Percentiles rank a stretch among this genome's conserved stretches.
These are phyloP conservation scores for Tanypteryx hageni DNA, from an alignment of 2,888 invertebrate species.

Conservation along the genomic window DNA sequence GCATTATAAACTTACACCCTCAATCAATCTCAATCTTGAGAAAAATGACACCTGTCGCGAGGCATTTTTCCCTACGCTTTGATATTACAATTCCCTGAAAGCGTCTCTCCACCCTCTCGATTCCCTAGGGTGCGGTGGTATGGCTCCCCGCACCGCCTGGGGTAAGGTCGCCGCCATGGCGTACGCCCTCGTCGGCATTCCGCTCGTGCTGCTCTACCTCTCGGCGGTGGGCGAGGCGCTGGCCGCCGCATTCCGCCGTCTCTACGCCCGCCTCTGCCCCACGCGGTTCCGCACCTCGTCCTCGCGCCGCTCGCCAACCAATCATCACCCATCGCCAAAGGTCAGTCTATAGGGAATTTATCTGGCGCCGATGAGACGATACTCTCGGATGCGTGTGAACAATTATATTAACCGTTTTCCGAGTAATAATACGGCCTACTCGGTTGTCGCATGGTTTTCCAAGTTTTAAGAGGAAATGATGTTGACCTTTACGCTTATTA, in stretches of 20 bases:
- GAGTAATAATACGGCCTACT: too few relatives aligned
- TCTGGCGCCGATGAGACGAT: too few relatives aligned
- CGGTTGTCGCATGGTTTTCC: too few relatives aligned
- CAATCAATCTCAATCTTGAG: too few relatives aligned
- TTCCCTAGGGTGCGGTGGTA: conserved; percentile 87
- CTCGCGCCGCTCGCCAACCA: conserved; percentile 66
- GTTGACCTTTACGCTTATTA: too few relatives aligned
- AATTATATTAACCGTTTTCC: too few relatives aligned
- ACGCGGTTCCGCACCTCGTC: conserved; percentile 72
- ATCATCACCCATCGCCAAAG: conserved; percentile 69
- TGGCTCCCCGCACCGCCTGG: conserved; percentile 87
- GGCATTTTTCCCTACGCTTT: not conserved
- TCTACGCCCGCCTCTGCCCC: conserved; percentile 80
- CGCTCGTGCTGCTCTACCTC: conserved; percentile 91
- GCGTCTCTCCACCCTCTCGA: too few relatives aligned
- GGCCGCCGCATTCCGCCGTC: conserved; percentile 85
- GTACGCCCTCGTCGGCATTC: conserved; percentile 91
- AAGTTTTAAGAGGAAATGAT: too few relatives aligned
- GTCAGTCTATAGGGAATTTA: not conserved
- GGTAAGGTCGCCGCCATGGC: conserved; percentile 89
- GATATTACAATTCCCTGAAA: not conserved
- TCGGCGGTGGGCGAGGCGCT: conserved; percentile 91
- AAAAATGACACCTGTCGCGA: too few relatives aligned
- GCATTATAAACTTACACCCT: too few relatives aligned
- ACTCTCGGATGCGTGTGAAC: too few relatives aligned